Base-by-base conservation (phyloP, 2,797 vertebrate species). In the Loriculus beryllinus region DNA sequence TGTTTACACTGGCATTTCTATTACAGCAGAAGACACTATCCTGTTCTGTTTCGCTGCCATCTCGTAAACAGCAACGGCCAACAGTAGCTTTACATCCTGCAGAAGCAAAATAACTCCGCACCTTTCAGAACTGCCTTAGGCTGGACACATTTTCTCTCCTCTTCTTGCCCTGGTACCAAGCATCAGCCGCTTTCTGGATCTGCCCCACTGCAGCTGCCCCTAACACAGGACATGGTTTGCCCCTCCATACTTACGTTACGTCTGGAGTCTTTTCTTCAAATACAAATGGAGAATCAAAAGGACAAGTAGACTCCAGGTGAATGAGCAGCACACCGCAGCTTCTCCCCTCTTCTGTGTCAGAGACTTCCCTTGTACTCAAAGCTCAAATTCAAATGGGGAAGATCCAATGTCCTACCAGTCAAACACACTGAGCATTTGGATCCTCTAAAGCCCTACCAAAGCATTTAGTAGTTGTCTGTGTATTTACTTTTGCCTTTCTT, bases 191-290 rank as follows among this genome's bases (percentile, higher is more conserved):
- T 74, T 81, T 43, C n/a, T 23, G 21, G 47, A 63, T 29, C 65
- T 47, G 80, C 62, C 31, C 49, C 63, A 29, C 69, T 21, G 31
- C 71, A 80, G 45, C 88, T 85, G 72, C 71, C 6, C 19, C 37
- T 86, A 45, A 43, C 28, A 40, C 1, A 76, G 57, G 59, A 63
- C 35, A n/a, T 10, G 42, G 33, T 90, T 88, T 91, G 40, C 86
- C 91, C 76, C 78, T 94, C 87, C 5, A 4, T 97, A 97, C 97
- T 97, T 93, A 97, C 95, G 91, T 87, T 72, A 56, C 15, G 3
- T 23, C 80, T 81, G 92, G 54, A 40, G 47, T 95, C 94, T 28
- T 87, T 87, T 86, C 84, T 93, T 92, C 96, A 91, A 79, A 87
- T 10, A 80, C 80, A 75, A 62, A 35, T 4, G 63, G 23, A 63